These are phyloP conservation scores for Cosmopolites sordidus DNA, from an alignment of 2,888 invertebrate genomes.

Conservation along the genomic window DNA sequence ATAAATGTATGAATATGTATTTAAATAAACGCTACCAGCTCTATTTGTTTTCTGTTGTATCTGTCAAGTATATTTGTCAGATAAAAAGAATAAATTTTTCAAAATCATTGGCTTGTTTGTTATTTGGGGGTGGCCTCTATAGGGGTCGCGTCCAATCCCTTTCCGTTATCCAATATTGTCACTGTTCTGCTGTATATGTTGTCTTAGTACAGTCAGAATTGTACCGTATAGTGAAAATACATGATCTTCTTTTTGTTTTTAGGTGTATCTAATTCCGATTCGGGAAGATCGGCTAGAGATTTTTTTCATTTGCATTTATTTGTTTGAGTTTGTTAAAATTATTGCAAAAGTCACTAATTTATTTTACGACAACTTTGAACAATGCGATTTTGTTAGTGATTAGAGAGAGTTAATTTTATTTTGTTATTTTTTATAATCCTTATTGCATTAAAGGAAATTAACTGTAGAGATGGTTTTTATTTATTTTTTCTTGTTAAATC, in stretches of 20 bases:
- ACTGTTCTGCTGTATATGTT: slow-evolving; percentile 21
- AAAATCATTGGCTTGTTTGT: slow-evolving; percentile 36
- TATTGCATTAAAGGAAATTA: slow-evolving; percentile 25
- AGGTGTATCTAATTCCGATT: slow-evolving; percentile 10
- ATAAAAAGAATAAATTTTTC: slow-evolving; percentile 50
- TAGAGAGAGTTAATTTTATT: slow-evolving; percentile 12
- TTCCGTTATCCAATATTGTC: slow-evolving; percentile 11
- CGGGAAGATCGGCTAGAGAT: not conserved
- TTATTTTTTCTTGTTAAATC: too few relatives aligned
- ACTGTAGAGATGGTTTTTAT: slow-evolving; percentile 21
- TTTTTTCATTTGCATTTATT: not conserved
- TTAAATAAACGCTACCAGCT: slow-evolving; percentile 51
- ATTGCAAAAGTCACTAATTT: too few relatives aligned
- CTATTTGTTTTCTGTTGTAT: slow-evolving; percentile 52
- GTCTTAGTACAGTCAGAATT: slow-evolving; percentile 20
- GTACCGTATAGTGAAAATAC: slow-evolving; percentile 12
- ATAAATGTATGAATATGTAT: slow-evolving; percentile 53
- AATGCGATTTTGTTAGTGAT: not conserved
- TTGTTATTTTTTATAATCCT: slow-evolving; percentile 26
- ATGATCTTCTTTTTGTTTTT: slow-evolving; percentile 17
- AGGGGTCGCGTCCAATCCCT: slow-evolving; percentile 17
- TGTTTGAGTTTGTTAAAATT: not conserved
- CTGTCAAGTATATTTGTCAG: slow-evolving; percentile 50
- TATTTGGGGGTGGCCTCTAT: slow-evolving; percentile 16
- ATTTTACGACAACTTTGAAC: not conserved